Conservation (phyloP, 2,113 vertebrate genomes). For the Heteronetta atricapilla region DNA sequence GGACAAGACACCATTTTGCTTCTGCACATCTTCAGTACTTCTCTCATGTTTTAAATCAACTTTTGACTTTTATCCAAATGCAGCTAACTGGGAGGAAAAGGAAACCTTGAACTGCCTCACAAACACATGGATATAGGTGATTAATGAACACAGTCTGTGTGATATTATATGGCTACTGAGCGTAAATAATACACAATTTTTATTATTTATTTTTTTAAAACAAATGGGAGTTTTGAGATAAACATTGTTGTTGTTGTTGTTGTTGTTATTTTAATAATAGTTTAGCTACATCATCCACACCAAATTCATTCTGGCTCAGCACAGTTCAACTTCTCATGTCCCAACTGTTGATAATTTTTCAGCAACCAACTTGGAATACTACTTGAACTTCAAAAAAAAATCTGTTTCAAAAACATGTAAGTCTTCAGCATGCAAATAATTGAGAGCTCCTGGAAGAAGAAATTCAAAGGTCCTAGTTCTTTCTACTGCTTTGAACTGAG, state of each 20-base stretch:
- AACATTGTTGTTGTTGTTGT: not conserved
- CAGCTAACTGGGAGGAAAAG: conserved; percentile 50
- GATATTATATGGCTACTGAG: conserved; percentile 38
- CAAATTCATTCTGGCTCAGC: conserved; percentile 52
- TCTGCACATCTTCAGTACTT: conserved; percentile 57
- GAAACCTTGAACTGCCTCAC: conserved; percentile 50
- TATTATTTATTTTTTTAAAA: conserved; percentile 65
- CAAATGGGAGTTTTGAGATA: conserved; percentile 45
- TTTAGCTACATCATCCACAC: conserved; percentile 44
- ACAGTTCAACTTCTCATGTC: conserved; percentile 50
- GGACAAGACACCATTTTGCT: conserved; percentile 46
- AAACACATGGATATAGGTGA: conserved; percentile 71
- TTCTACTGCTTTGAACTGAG: not conserved
- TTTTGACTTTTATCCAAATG: conserved; percentile 61
- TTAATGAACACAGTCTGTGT: conserved; percentile 55
- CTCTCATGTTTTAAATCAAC: conserved; percentile 72
- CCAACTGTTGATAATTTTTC: conserved; percentile 53
- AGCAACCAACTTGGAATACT: conserved; percentile 22
- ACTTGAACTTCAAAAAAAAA: conserved; percentile 6
- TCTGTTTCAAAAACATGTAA: not conserved
- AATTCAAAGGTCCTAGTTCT: not conserved
- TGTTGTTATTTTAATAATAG: not conserved
- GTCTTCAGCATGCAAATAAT: not conserved
- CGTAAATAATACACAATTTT: conserved; percentile 63
- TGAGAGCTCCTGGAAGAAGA: not conserved